Conservation (phyloP, 2,797 vertebrate species). For the Psittacula echo region DNA sequence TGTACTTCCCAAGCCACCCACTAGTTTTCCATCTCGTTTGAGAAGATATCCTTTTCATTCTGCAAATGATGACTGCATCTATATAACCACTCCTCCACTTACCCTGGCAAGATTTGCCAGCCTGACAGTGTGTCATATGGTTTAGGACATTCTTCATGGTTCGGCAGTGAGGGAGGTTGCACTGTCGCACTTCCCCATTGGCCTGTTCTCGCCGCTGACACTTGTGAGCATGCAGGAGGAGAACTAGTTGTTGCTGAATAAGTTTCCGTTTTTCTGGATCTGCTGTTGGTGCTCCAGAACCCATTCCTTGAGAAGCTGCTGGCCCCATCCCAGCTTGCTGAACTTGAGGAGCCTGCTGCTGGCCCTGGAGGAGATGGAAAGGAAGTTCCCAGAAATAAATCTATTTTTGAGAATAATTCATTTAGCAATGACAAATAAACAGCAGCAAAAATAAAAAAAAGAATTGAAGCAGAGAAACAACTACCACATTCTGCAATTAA, state of each 20-base stretch:
- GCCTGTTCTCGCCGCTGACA: conserved; percentile 96
- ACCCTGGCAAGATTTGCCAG: conserved; percentile 99
- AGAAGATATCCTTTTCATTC: not conserved
- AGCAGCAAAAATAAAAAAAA: not conserved
- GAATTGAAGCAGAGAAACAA: not conserved
- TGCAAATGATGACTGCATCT: not conserved
- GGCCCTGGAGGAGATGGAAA: conserved; percentile 74
- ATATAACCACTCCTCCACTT: conserved; percentile 48
- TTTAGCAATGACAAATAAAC: not conserved
- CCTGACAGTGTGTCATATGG: conserved; percentile 99
- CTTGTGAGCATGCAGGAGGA: conserved; percentile 96
- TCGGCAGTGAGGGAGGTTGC: conserved; percentile 96
- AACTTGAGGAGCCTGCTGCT: conserved; percentile 87
- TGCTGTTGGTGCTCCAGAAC: conserved; percentile 91
- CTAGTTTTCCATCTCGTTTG: not conserved
- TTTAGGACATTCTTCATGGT: conserved; percentile 99
- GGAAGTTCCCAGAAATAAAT: not conserved
- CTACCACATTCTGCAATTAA: not conserved
- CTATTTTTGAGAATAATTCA: not conserved
- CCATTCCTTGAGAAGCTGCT: conserved; percentile 83
- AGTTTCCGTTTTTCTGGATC: conserved; percentile 98
- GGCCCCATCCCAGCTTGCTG: conserved; percentile 84
- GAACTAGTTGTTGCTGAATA: conserved; percentile 97
- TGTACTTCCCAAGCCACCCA: not conserved
- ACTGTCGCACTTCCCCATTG: conserved; percentile 93